Conservation (phyloP, 2,113 vertebrate species). For the Coreoperca whiteheadi region DNA sequence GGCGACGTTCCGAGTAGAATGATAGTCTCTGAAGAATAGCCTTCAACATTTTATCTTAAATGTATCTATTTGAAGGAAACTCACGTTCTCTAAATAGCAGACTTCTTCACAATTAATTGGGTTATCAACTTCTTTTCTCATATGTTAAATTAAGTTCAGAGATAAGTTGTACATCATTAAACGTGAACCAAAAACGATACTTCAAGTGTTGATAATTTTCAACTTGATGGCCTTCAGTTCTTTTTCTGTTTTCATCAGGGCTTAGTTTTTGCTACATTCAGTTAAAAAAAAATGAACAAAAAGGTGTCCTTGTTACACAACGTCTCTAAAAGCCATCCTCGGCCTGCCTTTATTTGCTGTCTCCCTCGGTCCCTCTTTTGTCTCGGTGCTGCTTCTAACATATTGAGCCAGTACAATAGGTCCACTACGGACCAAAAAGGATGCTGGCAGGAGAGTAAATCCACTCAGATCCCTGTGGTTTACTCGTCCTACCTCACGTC, state of each 20-base stretch:
- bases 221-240: conserved; percentile 15
- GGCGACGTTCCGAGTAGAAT: conserved; percentile 12
- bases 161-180: conserved; percentile 22
- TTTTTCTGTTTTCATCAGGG: not conserved
- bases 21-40: conserved; percentile 35
- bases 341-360: conserved; percentile 26
- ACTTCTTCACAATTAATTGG: conserved; percentile 49
- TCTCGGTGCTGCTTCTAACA: conserved; percentile 28
- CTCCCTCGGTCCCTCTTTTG: conserved; percentile 37
- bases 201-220: conserved; percentile 19
- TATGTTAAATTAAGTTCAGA: conserved; percentile 43
- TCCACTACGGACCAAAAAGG: conserved; percentile 56
- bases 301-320: conserved; percentile 19
- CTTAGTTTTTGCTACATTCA: not conserved
- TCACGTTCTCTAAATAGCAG: conserved; percentile 15
- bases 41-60: conserved; percentile 57
- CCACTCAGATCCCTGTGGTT: conserved; percentile 78
- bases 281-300: not conserved
- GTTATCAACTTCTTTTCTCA: conserved; percentile 55
- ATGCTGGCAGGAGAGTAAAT: conserved; percentile 75
- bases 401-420: conserved; percentile 60
- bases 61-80: conserved; percentile 43
- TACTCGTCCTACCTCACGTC: conserved; percentile 66
- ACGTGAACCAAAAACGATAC: conserved; percentile 13
- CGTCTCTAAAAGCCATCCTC: conserved; percentile 25